These are phyloP conservation scores for Chrysaora quinquecirrha DNA, from an alignment of 30 jellyfish, hydroid and myxozoan genomes.

Conservation along the genomic window DNA sequence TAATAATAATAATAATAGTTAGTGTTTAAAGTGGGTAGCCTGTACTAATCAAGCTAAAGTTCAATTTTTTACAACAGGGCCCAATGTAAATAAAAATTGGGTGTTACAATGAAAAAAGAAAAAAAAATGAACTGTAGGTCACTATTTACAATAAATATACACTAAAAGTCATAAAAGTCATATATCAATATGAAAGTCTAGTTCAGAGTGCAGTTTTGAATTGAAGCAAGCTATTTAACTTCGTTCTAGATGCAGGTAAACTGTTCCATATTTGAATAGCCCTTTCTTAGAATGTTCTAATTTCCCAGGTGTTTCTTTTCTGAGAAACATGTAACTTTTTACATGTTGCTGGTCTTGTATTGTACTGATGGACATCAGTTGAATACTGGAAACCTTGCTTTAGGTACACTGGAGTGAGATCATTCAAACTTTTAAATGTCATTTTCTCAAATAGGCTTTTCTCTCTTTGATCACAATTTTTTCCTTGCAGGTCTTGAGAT, in stretches of 20 bases:
- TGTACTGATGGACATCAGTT: not conserved
- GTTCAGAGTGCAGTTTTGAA: not conserved
- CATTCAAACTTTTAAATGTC: not conserved
- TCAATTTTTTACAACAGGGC: slow-evolving; percentile 1
- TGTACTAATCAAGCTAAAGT: not conserved
- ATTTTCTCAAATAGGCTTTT: not conserved
- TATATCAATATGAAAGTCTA: not conserved
- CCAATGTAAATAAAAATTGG: not conserved
- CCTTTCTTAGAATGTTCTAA: not conserved
- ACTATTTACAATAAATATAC: too few species aligned
- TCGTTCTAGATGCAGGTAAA: not conserved
- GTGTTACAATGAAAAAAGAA: too few species aligned
- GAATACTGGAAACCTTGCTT: not conserved
- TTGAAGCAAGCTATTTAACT: not conserved
- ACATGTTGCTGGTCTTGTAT: not conserved
- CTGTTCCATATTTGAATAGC: not conserved
- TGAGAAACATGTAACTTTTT: not conserved
- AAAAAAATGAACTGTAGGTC: too few species aligned
- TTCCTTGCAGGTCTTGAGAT: too few species aligned
- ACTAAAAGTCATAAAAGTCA: not conserved
- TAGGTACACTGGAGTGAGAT: not conserved
- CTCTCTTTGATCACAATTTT: too few species aligned
- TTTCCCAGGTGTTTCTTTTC: not conserved
- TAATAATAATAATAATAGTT: not conserved
- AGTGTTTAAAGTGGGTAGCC: slow-evolving; percentile 3